Evolutionary conservation across 2,113 vertebrate species (phyloP), one percentile per base, ranked within the genome.

Genomic region (Hydropotes inermis): DNA sequence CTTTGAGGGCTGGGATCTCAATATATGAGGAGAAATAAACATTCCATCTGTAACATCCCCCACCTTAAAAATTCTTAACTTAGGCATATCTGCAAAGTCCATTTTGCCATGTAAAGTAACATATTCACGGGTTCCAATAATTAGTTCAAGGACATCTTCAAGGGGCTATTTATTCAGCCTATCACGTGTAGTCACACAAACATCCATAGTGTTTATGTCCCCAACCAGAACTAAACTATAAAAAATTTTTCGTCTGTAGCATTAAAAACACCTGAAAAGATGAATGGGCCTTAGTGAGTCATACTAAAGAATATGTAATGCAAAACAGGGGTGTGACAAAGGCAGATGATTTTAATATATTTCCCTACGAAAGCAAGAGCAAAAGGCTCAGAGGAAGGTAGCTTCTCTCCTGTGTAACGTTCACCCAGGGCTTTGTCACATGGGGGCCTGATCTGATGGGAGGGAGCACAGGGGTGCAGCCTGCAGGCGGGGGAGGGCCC

Each of bases 121-220:
- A 54, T 33, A 50, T 15, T 82, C 43, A 17, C 17, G 23, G 57
- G 7, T 15, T 84, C 89, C 33, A 67, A 67, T 50, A 36, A 39
- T 7, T 5, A 88, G 30, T 78, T 23, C 33, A 19, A 88, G 60
- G 36, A 55, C 5, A 5, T 25, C 25, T 89, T 78, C 78, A 15
- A 16, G 14, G 52, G 19, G 17, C n/a, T 28, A 1, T 33, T 23
- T 70, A 47, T 57, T 36, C 30, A 64, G 78, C 25, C 33, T 14
- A 28, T 13, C 6, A 1, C 3, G 0, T 57, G 8, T 6, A 33
- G 47, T 30, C 50, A 1, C 57, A 16, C 11, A 15, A 14, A 61
- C 25, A 23, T 10, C 17, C 54, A 7, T 67, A 25, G n/a, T 36
- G 7, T 2, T 39, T 36, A 33, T 19, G 45, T 57, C 55, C 36